phyloP scores from a whole-genome alignment of 2,888 invertebrate genomes.

The Latrodectus elegans region DNA sequence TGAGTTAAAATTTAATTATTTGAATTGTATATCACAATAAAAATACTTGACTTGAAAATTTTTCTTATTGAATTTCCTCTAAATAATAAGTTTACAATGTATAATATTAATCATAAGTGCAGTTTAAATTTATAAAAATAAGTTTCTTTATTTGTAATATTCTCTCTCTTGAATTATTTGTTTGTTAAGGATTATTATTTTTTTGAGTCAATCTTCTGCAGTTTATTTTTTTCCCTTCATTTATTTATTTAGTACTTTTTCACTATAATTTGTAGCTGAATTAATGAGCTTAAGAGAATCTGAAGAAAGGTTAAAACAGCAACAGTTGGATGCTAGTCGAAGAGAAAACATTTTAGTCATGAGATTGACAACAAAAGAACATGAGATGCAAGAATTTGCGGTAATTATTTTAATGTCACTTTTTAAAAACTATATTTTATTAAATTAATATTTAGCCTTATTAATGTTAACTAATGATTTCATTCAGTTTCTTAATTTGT shows the following conservation, averaged over 20 bases:
- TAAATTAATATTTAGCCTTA: too few species aligned
- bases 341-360: slow-evolving; percentile 94
- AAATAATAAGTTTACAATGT: too few species aligned
- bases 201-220: not conserved
- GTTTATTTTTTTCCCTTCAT: not conserved
- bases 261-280: slow-evolving; percentile 79
- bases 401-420: slow-evolving; percentile 79
- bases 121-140: too few species aligned
- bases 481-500: too few species aligned
- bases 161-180: not conserved
- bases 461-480: too few species aligned
- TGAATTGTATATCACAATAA: too few species aligned
- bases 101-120: too few species aligned
- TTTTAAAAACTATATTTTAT: too few species aligned
- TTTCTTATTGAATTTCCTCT: too few species aligned
- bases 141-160: too few species aligned
- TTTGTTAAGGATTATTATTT: not conserved
- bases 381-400: slow-evolving; percentile 96
- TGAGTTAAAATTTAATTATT: too few species aligned
- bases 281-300: slow-evolving; percentile 83
- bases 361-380: slow-evolving; percentile 94
- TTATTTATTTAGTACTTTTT: not conserved
- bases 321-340: slow-evolving; percentile 88
- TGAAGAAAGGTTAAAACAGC: slow-evolving; percentile 86
- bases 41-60: too few species aligned